Evolutionary conservation across 2,797 vertebrate species (phyloP).

Genomic region (Phylloscopus collybita): DNA sequence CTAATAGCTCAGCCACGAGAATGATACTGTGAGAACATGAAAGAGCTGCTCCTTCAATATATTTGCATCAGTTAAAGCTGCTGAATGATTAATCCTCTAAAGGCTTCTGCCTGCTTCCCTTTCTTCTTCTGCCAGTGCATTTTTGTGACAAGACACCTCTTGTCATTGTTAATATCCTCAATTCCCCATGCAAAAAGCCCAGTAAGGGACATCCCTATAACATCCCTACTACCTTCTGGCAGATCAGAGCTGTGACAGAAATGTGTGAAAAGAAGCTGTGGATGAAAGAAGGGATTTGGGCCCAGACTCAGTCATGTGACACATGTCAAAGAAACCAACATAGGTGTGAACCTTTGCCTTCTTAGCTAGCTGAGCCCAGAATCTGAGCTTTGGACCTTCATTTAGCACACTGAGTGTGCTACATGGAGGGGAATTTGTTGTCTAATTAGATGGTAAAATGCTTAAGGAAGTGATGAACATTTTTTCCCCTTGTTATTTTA

Average conservation of each 20-base stretch:
- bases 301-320: background rate
- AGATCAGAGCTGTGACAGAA: background rate
- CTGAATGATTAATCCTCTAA: slow-evolving; percentile 28
- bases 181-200: background rate
- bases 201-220: background rate
- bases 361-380: background rate
- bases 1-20: slow-evolving; percentile 10
- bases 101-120: background rate
- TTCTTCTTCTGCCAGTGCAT: background rate
- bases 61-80: slow-evolving; percentile 7
- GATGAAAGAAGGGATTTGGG: background rate
- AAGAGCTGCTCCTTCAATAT: background rate
- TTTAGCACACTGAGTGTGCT: background rate
- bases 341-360: background rate
- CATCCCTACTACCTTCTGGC: background rate
- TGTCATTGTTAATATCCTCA: background rate
- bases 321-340: background rate
- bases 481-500: background rate
- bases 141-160: background rate
- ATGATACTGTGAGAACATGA: background rate
- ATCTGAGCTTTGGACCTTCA: slow-evolving; percentile 5
- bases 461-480: background rate
- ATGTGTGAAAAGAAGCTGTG: slow-evolving; percentile 2
- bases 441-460: slow-evolving; percentile 12
- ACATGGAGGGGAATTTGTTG: background rate